Base-by-base conservation (phyloP, 2,797 vertebrate species). In the Melanogrammus aeglefinus region DNA sequence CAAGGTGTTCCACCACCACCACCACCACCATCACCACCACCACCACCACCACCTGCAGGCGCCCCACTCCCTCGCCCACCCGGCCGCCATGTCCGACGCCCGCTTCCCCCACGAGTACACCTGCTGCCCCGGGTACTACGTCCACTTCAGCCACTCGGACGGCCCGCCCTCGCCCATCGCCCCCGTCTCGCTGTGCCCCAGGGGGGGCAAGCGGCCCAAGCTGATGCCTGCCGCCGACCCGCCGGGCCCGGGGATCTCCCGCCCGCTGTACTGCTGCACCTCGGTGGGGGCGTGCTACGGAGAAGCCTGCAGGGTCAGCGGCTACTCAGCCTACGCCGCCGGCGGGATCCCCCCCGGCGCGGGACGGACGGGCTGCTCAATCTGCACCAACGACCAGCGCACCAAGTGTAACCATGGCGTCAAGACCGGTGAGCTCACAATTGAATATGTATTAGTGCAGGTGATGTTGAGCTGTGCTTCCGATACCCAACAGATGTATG, bases 191-290 rank as follows among this genome's bases (percentile, higher is more conserved):
- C 89, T 93, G 92, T 94, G 79, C 91, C 94, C 91, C 87, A 94
- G 86, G 63, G 85, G 91, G 31, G 83, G 91, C 78, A 93, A 93
- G 84, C 90, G 91, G 76, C 89, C 94, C 78, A 94, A 92, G 89
- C 94, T 98, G 74, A 91, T 96, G 79, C 92, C 96, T 0, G 85
- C 93, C 80, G 89, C 81, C n/a, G 36, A 81, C 36, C 83, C 96
- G n/a, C 93, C 95, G 87, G 92, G 95, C 3, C 93, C 96, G 8
- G 96, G 95, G 80, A 95, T 96, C 82, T 94, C 95, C 88, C 96
- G 95, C 10, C 94, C 97, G 36, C 94, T 96, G 75, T 98, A 96
- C 95, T 96, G 96, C 95, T 96, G 96, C 86, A 94, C 88, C 85
- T 95, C 97, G 1, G 94, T 95, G 4, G 97, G 93, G 76, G 86